Evolutionary conservation across 2,113 vertebrate species (phyloP), one percentile per base, ranked within the genome.

Genomic region (Epinephelus fuscoguttatus): DNA sequence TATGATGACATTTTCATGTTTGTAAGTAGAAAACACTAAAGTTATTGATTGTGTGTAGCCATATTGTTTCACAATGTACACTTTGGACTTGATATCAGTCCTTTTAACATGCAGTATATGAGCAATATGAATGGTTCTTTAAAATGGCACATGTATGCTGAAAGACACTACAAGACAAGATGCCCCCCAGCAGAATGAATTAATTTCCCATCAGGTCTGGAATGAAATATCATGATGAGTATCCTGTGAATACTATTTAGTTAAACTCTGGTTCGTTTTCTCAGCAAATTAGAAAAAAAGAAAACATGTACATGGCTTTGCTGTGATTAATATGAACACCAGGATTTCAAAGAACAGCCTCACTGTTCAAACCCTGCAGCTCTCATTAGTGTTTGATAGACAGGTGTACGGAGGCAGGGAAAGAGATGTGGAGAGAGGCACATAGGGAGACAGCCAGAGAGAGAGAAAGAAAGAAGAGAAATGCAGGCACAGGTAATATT

Each of bases 331-430:
- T 56, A 68, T 50, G 42, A 57, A 62, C 69, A 80, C 40, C 30
- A 59, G 0, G 21, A 30, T 49, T 75, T 69, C 15, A 61, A 66
- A 67, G 25, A 7, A 52, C 21, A 49, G 55, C 3, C 4, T 49
- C 57, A 61, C 19, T 72, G 56, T 30, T 63, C 45, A 83, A 47
- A 72, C n/a, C 12, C 33, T 30, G 59, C 70, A 74, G 55, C 50
- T 75, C 25, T 77, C 23, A 45, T 69, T 63, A 73, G 40, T 42
- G 61, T 82, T 69, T 75, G 70, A 75, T 30, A 53, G 70, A 60
- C 57, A 73, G 40, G 52, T 57, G 57, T 8, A 40, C 25, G 21
- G 17, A 55, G 23, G 23, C 21, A 55, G 25, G 7, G 6, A 49
- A 70, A 3, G 4, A 56, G 60, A 70, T 19, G 19, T 21, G 9